These are phyloP conservation scores for Anoura caudifer DNA, from an alignment of 2,113 vertebrate species.

Conservation along the genomic window DNA sequence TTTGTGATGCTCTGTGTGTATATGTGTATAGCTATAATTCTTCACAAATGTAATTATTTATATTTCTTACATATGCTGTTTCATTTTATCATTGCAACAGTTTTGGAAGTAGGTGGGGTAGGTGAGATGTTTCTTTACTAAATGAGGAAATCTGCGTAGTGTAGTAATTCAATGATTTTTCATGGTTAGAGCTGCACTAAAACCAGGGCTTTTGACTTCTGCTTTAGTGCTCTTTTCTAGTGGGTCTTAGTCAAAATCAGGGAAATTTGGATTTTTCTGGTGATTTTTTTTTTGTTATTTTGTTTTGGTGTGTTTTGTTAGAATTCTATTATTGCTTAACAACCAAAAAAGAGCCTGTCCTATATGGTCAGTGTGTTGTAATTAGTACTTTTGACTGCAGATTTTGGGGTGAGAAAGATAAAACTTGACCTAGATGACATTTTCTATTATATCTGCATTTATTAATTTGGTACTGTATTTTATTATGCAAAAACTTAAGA, in stretches of 20 bases:
- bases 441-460: neutral
- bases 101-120: constrained; percentile 19
- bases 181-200: neutral
- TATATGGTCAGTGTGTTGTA: neutral
- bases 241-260: neutral
- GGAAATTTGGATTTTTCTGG: neutral
- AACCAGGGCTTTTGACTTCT: neutral
- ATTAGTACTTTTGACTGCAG: neutral
- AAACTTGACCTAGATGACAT: neutral
- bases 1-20: constrained; percentile 9
- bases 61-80: constrained; percentile 41
- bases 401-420: neutral
- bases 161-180: neutral
- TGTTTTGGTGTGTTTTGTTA: constrained; percentile 6
- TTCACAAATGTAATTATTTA: constrained; percentile 31
- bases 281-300: neutral
- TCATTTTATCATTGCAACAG: constrained; percentile 27
- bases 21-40: neutral
- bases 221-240: neutral
- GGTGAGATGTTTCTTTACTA: constrained; percentile 31
- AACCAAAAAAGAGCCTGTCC: neutral
- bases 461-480: neutral
- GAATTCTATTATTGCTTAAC: neutral
- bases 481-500: neutral
- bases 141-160: neutral